Percentiles rank a stretch among this genome's conserved stretches.
phyloP scores from a whole-genome alignment of 2,797 vertebrate species.

The Urophycis tenuis region DNA sequence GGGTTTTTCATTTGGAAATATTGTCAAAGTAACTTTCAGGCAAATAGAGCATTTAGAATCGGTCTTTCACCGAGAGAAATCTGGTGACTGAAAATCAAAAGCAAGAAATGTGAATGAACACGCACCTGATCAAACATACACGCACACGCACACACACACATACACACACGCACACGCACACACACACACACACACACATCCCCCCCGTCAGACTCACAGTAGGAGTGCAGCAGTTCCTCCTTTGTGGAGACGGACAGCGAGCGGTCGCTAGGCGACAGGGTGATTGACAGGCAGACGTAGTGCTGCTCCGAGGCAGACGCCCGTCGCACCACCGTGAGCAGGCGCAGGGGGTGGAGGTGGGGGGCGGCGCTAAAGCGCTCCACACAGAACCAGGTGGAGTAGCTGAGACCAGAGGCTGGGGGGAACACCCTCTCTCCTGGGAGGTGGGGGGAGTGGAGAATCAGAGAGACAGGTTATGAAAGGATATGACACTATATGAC shows the following conservation, averaged over 20 bases:
- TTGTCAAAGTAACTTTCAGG: background rate
- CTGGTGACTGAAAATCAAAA: background rate
- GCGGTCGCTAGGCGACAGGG: constrained; percentile 87
- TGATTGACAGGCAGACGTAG: constrained; percentile 84
- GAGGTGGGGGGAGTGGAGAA: background rate
- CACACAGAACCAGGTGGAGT: constrained; percentile 95
- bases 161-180: too few relatives aligned
- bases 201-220: constrained; percentile 68
- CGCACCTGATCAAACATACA: too few relatives aligned
- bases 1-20: background rate
- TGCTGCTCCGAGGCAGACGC: constrained; percentile 93
- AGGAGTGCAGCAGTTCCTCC: constrained; percentile 90
- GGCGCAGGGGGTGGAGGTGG: constrained; percentile 83
- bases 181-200: background rate
- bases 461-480: background rate
- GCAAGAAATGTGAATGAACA: background rate
- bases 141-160: background rate
- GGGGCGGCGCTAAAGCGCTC: constrained; percentile 84
- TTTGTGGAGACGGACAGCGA: constrained; percentile 92
- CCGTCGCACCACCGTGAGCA: constrained; percentile 85
- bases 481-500: background rate
- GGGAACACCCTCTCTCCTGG: constrained; percentile 92
- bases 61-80: background rate
- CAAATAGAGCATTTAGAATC: background rate
- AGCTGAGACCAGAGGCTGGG: constrained; percentile 90